These are phyloP conservation scores for Leptodactylus fallax DNA, from an alignment of 2,797 vertebrate species.

Conservation along the genomic window DNA sequence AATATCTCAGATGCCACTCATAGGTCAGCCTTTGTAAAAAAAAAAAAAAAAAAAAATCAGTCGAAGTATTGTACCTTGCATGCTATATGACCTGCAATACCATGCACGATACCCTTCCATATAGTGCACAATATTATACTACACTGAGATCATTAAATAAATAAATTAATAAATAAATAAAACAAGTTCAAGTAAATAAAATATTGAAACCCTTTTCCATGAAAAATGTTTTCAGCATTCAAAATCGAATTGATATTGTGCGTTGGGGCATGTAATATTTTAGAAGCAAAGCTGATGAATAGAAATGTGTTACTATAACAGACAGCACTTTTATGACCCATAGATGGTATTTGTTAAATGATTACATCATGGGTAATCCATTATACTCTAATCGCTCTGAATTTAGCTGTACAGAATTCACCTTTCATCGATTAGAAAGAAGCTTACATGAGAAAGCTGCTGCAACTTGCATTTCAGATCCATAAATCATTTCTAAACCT, in stretches of 20 bases:
- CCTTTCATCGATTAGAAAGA: slow-evolving; percentile 28
- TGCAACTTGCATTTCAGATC: slow-evolving; percentile 11
- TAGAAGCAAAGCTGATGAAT: slow-evolving; percentile 13
- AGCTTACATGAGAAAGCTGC: slow-evolving; percentile 24
- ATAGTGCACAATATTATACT: not conserved
- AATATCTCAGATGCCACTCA: too few species aligned
- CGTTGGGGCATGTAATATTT: slow-evolving; percentile 1
- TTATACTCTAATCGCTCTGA: slow-evolving; percentile 6
- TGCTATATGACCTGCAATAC: not conserved
- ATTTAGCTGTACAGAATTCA: slow-evolving; percentile 23
- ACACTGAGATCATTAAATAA: too few species aligned
- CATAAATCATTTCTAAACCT: slow-evolving; percentile 42
- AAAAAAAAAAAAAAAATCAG: too few species aligned
- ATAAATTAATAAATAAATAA: not conserved
- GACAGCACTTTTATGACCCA: slow-evolving; percentile 22
- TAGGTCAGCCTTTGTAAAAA: too few species aligned
- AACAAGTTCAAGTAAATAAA: not conserved
- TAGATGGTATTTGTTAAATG: slow-evolving; percentile 34
- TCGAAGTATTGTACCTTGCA: too few species aligned
- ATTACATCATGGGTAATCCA: slow-evolving; percentile 32
- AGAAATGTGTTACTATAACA: not conserved
- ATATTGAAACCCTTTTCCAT: not conserved
- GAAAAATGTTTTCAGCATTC: not conserved
- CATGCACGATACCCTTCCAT: not conserved
- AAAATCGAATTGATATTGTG: not conserved